Percentiles rank a stretch among this genome's conserved stretches.
Conservation (phyloP, 1,140 invertebrate genomes). For the Pantala flavescens region DNA sequence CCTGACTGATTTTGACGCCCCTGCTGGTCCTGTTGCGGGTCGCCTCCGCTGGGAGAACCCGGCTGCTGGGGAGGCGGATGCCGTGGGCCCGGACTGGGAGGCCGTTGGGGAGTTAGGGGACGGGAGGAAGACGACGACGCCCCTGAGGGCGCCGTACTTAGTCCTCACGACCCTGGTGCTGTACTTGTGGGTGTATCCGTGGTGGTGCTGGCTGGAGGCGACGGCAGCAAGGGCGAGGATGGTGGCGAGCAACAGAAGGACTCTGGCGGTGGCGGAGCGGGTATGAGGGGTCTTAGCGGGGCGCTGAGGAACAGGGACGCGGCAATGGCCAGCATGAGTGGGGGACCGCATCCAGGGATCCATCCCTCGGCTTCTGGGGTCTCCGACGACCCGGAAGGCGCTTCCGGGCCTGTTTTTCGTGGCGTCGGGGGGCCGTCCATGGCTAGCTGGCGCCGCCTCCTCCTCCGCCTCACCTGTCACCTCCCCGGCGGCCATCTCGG, state of each 20-base stretch:
- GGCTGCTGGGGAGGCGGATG: neutral
- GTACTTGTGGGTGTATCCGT: slow-evolving; percentile 11
- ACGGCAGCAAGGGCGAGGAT: neutral
- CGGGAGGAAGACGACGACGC: slow-evolving; percentile 65
- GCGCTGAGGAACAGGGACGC: neutral
- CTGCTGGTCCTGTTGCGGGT: neutral
- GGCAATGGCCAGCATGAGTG: neutral
- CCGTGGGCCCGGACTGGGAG: neutral
- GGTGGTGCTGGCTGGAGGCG: neutral
- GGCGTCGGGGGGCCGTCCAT: neutral
- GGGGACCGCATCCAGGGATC: neutral
- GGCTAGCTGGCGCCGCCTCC: neutral
- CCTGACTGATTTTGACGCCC: neutral
- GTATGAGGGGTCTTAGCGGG: neutral
- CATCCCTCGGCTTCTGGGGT: neutral
- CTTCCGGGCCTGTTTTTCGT: neutral
- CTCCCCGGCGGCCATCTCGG: neutral
- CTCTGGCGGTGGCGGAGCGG: neutral
- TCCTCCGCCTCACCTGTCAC: neutral
- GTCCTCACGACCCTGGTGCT: slow-evolving; percentile 72
- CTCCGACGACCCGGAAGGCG: neutral
- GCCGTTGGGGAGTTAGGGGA: neutral
- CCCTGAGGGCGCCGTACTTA: slow-evolving; percentile 81
- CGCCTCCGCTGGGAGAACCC: neutral
- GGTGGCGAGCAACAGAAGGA: neutral